Evolutionary conservation across 2,888 invertebrate genomes (phyloP).

Genomic region (Amblyteles armatorius): DNA sequence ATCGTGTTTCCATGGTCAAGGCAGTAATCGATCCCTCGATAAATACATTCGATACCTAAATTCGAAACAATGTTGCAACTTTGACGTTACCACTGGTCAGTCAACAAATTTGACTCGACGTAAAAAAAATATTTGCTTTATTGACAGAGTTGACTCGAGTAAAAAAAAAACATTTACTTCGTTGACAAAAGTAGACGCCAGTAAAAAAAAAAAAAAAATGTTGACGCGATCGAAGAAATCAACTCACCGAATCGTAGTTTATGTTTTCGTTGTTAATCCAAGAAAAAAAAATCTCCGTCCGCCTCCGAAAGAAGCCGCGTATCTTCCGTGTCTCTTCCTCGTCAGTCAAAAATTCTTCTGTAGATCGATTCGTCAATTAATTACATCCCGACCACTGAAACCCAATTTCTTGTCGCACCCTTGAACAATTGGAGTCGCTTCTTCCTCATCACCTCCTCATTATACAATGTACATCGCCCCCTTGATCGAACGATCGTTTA

Average conservation of each 20-base stretch:
- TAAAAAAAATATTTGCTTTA: no score
- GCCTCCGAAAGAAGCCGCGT: slow-evolving; percentile 4
- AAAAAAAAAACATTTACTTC: neutral
- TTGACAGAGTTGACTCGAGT: neutral
- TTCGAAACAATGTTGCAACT: neutral
- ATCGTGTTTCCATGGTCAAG: slow-evolving; percentile 67
- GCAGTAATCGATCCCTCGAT: slow-evolving; percentile 46
- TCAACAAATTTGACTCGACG: no score
- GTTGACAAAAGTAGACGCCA: neutral
- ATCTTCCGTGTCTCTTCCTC: slow-evolving; percentile 4
- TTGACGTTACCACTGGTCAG: neutral
- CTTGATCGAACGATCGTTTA: neutral
- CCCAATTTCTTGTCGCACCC: slow-evolving; percentile 43
- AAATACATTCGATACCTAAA: slow-evolving; percentile 33
- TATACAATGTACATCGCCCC: neutral
- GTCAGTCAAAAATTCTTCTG: neutral
- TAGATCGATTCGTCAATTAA: slow-evolving; percentile 14
- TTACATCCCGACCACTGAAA: slow-evolving; percentile 47
- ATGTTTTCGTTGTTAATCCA: slow-evolving; percentile 56
- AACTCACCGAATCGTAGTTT: slow-evolving; percentile 53
- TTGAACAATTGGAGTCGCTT: slow-evolving; percentile 45
- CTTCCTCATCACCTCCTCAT: slow-evolving; percentile 41
- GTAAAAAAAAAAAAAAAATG: neutral
- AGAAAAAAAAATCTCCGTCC: slow-evolving; percentile 25
- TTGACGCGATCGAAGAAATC: neutral